Evolutionary conservation across 2,888 invertebrate genomes (phyloP).

Genomic region (Sesamia inferens): DNA sequence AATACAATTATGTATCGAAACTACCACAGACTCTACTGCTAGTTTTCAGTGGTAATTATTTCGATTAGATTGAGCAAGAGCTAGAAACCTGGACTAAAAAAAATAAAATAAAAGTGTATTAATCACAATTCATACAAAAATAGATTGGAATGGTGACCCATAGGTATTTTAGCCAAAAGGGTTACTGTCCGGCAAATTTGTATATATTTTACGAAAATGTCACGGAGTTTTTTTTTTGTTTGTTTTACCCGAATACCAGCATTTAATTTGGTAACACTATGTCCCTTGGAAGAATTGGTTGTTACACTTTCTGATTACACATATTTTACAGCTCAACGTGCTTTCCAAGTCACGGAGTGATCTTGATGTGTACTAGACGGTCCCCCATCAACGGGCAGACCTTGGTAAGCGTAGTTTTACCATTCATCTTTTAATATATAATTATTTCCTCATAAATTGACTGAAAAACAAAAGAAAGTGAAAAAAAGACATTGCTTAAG

Average conservation of each 20-base stretch:
- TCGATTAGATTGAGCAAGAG: constrained; percentile 2
- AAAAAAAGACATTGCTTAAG: neutral
- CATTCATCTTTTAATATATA: neutral
- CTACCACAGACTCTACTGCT: neutral
- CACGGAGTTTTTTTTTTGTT: too few relatives aligned
- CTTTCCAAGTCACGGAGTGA: neutral
- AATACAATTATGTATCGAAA: neutral
- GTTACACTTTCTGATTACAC: neutral
- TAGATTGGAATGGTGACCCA: too few relatives aligned
- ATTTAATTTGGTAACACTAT: neutral
- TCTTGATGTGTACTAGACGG: neutral
- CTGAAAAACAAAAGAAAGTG: neutral
- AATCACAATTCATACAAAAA: too few relatives aligned
- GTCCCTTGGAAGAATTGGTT: too few relatives aligned
- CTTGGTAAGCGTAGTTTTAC: neutral
- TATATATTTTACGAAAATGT: too few relatives aligned
- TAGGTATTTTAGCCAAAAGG: too few relatives aligned
- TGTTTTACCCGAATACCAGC: too few relatives aligned
- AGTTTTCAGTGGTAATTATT: constrained; percentile 19
- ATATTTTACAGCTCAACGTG: neutral
- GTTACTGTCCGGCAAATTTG: constrained; percentile 7
- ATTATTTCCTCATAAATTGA: neutral
- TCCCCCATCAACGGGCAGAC: neutral
- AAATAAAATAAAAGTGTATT: too few relatives aligned
- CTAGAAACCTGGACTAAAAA: too few relatives aligned